A percentile compares a stretch with the other conserved stretches of the same genome.
These are phyloP conservation scores for Mycogona germanica DNA, from an alignment of 2,888 invertebrate genomes.

Conservation along the genomic window DNA sequence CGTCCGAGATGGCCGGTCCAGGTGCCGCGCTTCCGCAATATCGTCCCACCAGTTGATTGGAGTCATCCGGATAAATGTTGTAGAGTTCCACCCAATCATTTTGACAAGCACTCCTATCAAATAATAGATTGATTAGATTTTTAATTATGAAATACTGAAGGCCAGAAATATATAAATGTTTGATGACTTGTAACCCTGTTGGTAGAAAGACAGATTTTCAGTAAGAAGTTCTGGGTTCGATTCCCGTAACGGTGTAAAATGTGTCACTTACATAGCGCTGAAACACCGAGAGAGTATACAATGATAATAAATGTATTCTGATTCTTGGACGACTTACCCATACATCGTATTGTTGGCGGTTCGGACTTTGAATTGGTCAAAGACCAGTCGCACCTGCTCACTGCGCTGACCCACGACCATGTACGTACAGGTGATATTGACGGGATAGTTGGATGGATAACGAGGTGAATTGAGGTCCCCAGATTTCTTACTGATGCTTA, in stretches of 20 bases:
- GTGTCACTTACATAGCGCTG: too few relatives aligned
- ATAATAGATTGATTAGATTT: too few relatives aligned
- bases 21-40: conserved; percentile 87
- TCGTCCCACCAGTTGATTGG: conserved; percentile 71
- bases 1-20: conserved; percentile 86
- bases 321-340: too few relatives aligned
- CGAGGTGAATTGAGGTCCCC: conserved; percentile 93
- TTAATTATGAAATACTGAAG: too few relatives aligned
- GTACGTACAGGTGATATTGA: conserved; percentile 88
- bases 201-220: too few relatives aligned
- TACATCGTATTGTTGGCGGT: conserved; percentile 39
- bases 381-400: conserved; percentile 80
- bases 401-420: conserved; percentile 62
- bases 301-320: too few relatives aligned
- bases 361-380: conserved; percentile 81
- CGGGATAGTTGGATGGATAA: conserved; percentile 93
- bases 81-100: conserved; percentile 93
- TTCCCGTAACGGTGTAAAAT: too few relatives aligned
- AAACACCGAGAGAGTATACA: too few relatives aligned
- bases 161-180: too few relatives aligned
- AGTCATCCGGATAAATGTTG: conserved; percentile 70
- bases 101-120: conserved; percentile 49
- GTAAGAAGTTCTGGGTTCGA: neutral
- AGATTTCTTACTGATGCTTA: conserved; percentile 69
- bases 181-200: too few relatives aligned